Conservation (phyloP, 2,113 vertebrate genomes). For the Rhinolophus sinicus region DNA sequence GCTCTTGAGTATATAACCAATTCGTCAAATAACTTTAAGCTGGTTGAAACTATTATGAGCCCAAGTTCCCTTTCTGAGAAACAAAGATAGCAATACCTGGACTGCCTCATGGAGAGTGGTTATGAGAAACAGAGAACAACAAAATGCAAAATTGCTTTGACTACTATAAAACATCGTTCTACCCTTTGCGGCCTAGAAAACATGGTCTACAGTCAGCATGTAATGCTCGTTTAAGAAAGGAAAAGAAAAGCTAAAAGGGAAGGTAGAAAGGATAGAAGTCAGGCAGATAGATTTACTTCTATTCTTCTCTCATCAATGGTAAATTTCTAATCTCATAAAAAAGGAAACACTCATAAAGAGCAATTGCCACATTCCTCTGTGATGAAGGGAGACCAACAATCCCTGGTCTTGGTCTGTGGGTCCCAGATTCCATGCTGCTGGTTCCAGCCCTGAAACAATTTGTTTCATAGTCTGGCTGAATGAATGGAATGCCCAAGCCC, state of each 20-base stretch:
- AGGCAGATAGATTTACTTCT: neutral
- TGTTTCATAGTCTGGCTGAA: neutral
- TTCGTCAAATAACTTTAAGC: neutral
- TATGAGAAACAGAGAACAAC: neutral
- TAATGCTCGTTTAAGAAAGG: neutral
- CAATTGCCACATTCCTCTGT: neutral
- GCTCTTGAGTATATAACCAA: neutral
- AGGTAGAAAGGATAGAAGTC: neutral
- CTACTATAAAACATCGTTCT: neutral
- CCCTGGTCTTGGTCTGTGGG: neutral
- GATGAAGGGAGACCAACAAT: neutral
- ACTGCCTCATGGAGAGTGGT: neutral
- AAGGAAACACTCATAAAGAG: neutral
- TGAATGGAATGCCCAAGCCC: neutral
- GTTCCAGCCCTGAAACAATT: neutral
- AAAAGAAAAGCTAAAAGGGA: neutral
- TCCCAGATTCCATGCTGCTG: neutral
- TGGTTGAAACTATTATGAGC: neutral
- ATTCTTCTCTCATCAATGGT: neutral
- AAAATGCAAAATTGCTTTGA: neutral
- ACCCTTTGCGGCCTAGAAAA: neutral
- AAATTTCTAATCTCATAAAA: conserved; percentile 37
- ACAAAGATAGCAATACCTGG: neutral
- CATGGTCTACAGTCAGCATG: neutral
- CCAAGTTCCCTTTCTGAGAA: neutral